These are phyloP conservation scores for Stenopsyche tienmushanensis DNA, from an alignment of 1,140 invertebrate genomes.

Conservation along the genomic window DNA sequence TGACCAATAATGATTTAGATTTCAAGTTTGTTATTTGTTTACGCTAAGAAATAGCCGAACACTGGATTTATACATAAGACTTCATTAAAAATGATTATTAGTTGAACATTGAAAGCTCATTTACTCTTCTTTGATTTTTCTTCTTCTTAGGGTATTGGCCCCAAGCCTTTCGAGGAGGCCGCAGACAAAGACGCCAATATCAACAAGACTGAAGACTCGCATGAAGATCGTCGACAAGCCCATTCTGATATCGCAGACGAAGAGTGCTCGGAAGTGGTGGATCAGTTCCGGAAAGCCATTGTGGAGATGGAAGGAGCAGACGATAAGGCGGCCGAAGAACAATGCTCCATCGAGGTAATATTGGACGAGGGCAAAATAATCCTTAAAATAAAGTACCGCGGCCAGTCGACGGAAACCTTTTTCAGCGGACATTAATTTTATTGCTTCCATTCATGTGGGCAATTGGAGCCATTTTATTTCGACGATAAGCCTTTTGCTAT, in stretches of 20 bases:
- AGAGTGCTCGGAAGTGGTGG: background rate
- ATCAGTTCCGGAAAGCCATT: background rate
- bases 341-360: slow-evolving; percentile 28
- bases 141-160: background rate
- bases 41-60: no score
- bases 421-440: background rate
- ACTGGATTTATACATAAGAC: no score
- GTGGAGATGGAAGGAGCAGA: background rate
- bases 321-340: slow-evolving; percentile 17
- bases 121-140: background rate
- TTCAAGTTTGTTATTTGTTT: no score
- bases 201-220: background rate
- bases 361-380: background rate
- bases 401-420: no score
- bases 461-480: background rate
- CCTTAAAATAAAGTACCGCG: no score
- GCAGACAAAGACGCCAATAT: background rate
- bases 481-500: background rate
- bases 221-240: background rate
- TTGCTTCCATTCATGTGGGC: no score
- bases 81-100: no score
- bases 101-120: no score
- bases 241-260: slow-evolving; percentile 7
- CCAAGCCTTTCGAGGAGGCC: background rate
- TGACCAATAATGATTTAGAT: no score